phyloP scores from a whole-genome alignment of 2,888 invertebrate genomes.

The Tenthredo livida region DNA sequence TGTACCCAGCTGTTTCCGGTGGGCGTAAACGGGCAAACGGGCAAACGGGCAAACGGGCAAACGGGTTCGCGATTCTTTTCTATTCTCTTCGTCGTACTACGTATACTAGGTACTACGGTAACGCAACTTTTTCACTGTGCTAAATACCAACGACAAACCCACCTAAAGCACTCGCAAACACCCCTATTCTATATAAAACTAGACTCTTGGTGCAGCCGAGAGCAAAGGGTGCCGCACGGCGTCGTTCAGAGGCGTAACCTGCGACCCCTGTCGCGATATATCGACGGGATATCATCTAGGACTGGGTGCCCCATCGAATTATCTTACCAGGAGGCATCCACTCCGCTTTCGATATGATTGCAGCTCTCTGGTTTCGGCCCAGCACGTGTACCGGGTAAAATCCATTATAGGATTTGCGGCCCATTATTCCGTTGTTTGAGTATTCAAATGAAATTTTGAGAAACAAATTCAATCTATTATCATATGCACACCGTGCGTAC shows the following conservation, averaged over 20 bases:
- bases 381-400: slow-evolving; percentile 71
- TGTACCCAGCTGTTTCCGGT: slow-evolving; percentile 76
- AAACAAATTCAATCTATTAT: not conserved
- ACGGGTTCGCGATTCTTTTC: slow-evolving; percentile 76
- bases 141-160: not conserved
- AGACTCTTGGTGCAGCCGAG: not conserved
- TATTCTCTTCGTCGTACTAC: not conserved
- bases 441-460: not conserved
- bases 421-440: slow-evolving; percentile 39
- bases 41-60: slow-evolving; percentile 75
- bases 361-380: slow-evolving; percentile 73
- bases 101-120: not conserved
- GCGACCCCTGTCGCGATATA: slow-evolving; percentile 64
- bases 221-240: slow-evolving; percentile 64
- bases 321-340: slow-evolving; percentile 74
- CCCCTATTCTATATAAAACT: not conserved
- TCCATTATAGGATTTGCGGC: slow-evolving; percentile 64
- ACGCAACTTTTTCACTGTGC: not conserved
- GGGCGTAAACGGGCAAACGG: slow-evolving; percentile 74
- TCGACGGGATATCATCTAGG: slow-evolving; percentile 68
- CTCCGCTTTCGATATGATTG: slow-evolving; percentile 69
- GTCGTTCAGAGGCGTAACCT: slow-evolving; percentile 73
- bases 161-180: not conserved
- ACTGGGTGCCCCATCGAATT: slow-evolving; percentile 74
- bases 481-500: not conserved